Conservation (phyloP, 1,140 invertebrate species). For the Lutraria rhynchaena region DNA sequence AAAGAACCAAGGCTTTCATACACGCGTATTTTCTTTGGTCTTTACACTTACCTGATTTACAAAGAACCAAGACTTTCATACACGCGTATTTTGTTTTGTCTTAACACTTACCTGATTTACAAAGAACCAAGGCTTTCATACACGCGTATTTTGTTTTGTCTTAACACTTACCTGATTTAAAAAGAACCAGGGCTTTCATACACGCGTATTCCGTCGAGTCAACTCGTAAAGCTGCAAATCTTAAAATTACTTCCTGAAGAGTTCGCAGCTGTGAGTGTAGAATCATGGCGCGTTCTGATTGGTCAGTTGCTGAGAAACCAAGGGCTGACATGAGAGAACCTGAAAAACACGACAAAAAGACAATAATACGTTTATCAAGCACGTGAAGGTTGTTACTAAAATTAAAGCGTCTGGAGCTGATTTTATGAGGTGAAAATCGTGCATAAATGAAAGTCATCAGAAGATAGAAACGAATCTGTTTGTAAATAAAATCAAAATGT, state of each 20-base stretch:
- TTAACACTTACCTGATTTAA: constrained; percentile 90
- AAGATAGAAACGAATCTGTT: too few relatives aligned
- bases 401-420: too few relatives aligned
- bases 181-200: constrained; percentile 97
- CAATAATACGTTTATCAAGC: too few relatives aligned
- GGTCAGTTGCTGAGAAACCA: constrained; percentile 60
- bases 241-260: constrained; percentile 71
- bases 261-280: constrained; percentile 65
- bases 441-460: too few relatives aligned
- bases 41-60: constrained; percentile 92
- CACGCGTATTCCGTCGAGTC: constrained; percentile 99
- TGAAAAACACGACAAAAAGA: too few relatives aligned
- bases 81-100: constrained; percentile 99
- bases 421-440: too few relatives aligned
- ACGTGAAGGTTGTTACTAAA: too few relatives aligned
- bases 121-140: constrained; percentile 97
- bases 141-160: constrained; percentile 97
- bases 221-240: constrained; percentile 85
- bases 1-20: too few relatives aligned
- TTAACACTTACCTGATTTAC: constrained; percentile 92
- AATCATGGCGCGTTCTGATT: constrained; percentile 55
- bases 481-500: too few relatives aligned
- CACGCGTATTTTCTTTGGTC: too few relatives aligned
- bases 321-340: constrained; percentile 62
- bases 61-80: constrained; percentile 97